phyloP scores from a whole-genome alignment of 2,113 vertebrate species.

The Cochlearius cochlearius region DNA sequence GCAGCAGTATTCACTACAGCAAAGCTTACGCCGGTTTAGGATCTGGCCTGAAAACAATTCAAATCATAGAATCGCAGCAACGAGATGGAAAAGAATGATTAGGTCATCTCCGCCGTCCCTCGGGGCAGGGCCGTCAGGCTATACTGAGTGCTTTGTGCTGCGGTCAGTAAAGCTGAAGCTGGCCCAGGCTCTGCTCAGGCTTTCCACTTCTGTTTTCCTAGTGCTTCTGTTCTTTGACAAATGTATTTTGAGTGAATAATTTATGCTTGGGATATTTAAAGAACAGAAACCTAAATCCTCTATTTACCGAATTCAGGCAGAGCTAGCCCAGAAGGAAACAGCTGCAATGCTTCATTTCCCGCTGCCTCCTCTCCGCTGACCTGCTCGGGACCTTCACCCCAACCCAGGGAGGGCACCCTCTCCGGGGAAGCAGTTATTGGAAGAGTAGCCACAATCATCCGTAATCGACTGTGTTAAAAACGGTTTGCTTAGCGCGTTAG shows the following conservation, averaged over 20 bases:
- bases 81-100: conserved; percentile 10
- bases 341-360: not conserved
- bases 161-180: not conserved
- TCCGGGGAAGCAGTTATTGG: not conserved
- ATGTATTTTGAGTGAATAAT: conserved; percentile 61
- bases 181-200: not conserved
- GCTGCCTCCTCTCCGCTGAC: not conserved
- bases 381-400: not conserved
- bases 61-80: conserved; percentile 15
- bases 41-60: not conserved
- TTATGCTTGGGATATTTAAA: conserved; percentile 57
- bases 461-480: not conserved
- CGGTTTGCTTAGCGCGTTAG: not conserved
- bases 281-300: conserved; percentile 28
- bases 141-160: conserved; percentile 19
- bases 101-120: not conserved
- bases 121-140: not conserved
- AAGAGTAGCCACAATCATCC: not conserved
- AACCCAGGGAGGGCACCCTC: not conserved
- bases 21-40: not conserved
- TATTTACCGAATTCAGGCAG: not conserved
- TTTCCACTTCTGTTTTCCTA: not conserved
- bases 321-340: not conserved
- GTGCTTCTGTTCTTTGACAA: conserved; percentile 22
- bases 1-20: not conserved